Base-by-base conservation (phyloP, 2,888 invertebrate genomes). In the Mimachlamys varia region DNA sequence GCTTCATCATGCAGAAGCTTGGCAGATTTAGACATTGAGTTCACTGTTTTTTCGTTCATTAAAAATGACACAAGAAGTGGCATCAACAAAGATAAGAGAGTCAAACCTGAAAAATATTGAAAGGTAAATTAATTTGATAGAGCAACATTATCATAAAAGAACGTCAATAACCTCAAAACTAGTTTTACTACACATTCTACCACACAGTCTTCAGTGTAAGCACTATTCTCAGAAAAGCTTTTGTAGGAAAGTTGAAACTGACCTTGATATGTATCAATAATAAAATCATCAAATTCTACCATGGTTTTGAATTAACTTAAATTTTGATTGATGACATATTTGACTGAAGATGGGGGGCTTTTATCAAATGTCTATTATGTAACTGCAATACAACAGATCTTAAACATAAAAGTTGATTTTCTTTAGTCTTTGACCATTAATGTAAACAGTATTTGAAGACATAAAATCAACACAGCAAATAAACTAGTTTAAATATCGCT, bases 61-160 rank as follows among this genome's bases (percentile, higher is more conserved):
- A 99, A 97, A 96, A 98, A 98, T 94, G 98, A 98, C 89, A 99
- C 98, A 94, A 99, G 97, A 92, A 99, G 98, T 88, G 99, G 99
- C 92, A 99, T 98, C 92, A 99, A 97, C 88, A 99, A 97, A 93
- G 98, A 98, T 90, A 99, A 97, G 97, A 99, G 98, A 96, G 99
- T 98, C 94, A 98, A 98, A 95, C 99, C 99, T 99, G 97, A 10
- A 95, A 96, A 44, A 88, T 58, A 92, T 89, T 91, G 92, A 95
- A 92, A 88, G 44, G 44, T 91, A 89, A 90, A 17, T 17, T 33
- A 38, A n/a, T 58, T 0, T 19, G 3, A 58, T 93, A 93, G 93
- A 93, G 88, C 90, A 89, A 92, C 37, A 88, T 87, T 87, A 88
- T n/a, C 15, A 44, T n/a, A 88, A 90, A 5, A 89, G 27, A 58